Base-by-base conservation (phyloP, 2,797 vertebrate genomes). In the Salmo trutta region DNA sequence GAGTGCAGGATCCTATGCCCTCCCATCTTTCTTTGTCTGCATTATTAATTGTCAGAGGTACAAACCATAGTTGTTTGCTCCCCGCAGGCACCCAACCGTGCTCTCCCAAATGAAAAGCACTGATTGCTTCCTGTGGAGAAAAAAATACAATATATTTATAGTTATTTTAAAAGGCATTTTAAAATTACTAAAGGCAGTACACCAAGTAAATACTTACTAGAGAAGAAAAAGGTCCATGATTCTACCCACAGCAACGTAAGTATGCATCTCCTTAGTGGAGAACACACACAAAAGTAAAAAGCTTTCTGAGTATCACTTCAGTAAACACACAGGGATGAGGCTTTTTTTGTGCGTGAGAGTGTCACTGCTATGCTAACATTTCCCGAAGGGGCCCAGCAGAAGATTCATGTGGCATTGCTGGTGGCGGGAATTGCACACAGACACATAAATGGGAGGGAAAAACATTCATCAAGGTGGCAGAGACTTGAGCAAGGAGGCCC, bases 41-140 rank as follows among this genome's bases (percentile, higher is more conserved):
- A 92, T 94, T 93, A 90, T 93, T 94, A 91, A 93, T 92, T 88
- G 78, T 86, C 77, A 84, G 79, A 84, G 84, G 83, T 86, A 86
- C 84, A 85, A 84, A 86, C 79, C 86, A 75, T 77, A 86, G 84
- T 77, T 84, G 65, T 87, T 88, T 84, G 84, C 77, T 88, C 86
- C 89, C 91, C 79, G 84, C 77, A 86, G 91, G 89, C 88, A 79
- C 78, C 75, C 71, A 52, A 41, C 73, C 27, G 80, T 72, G 67
- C 80, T 87, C 82, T 79, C 77, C 81, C 83, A 89, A 90, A 88
- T 91, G 88, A 91, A 91, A 92, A 91, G 81, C 76, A 76, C 80
- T 75, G 75, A 90, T 92, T 88, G 83, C 87, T 81, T 87, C 74
- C 84, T 80, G 83, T 74, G 83, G 78, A 88, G 91, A 91, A 92